Base-by-base conservation (phyloP, 2,113 vertebrate genomes). In the Garra rufa region DNA sequence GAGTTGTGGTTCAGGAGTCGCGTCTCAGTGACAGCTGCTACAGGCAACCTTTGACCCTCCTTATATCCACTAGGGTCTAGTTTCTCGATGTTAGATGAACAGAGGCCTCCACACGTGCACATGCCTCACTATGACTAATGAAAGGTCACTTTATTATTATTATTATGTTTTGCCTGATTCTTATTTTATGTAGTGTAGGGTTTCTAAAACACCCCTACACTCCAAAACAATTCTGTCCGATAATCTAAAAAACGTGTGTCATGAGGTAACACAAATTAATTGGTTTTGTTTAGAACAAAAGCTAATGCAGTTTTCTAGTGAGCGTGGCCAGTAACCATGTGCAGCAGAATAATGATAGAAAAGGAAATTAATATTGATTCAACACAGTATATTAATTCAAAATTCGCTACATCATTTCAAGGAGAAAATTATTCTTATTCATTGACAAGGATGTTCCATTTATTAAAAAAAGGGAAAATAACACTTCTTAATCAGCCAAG, bases 21-120 rank as follows among this genome's bases (percentile, higher is more conserved):
- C 85, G 67, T 82, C 87, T 83, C 61, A 63, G 84, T 87, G 90
- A 89, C 93, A 93, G 92, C 93, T 92, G 93, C 85, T 83, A 44
- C 24, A 2, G 83, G 76, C 67, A 84, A 85, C 87, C 85, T 65
- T 14, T 85, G 81, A 89, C 78, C 82, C 50, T 38, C 14, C 44
- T 75, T 78, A 81, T 85, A 82, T 85, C 73, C 38, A 9, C 55
- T 41, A 69, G 69, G 85, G 34, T 83, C 48, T 41, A 70, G 71
- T 85, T 87, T 83, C 67, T 85, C 63, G 70, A 9, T 50, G 38
- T 41, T 52, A 80, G 70, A 69, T 10, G 55, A 81, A 59, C 14
- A 55, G 19, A 19, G 43, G 67, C 71, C 76, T 80, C 75, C 57
- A 52, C 59, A 77, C 21, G 19, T 59, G 50, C 63, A 73, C 44